Base-by-base conservation (phyloP, 2,888 invertebrate species). In the Hemistola chrysoprasaria region DNA sequence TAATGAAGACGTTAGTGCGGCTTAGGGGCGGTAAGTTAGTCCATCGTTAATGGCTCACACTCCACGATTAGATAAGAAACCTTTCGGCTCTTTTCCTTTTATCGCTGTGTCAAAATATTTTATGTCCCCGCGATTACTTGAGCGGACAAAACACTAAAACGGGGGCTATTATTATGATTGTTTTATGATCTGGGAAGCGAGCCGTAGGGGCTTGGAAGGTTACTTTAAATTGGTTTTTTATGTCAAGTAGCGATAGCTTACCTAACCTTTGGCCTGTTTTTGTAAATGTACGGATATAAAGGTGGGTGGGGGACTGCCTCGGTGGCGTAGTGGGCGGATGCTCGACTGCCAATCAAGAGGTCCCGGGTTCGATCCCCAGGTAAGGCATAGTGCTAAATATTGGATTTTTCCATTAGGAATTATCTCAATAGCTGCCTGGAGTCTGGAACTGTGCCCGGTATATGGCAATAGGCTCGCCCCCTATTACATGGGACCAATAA, bases 41-140 rank as follows among this genome's bases (percentile, higher is more conserved):
- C 58, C 22, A 32, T 81, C 83, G 83, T 86, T 86, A 86, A 78
- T 63, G 72, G 70, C 63, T 67, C 77, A 75, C 74, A 71, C 65
- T 29, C 64, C 4, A n/a, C 25, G 85, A 85, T 86, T 83, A 87
- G 85, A 86, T 86, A 81, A 79, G 36, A 20, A 29, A 28, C 62
- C 55, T 55, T 71, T 74, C 78, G 83, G 78, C 66, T 64, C 71
- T 67, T 76, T 79, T 80, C 74, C 67, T 66, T 63, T 78, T 84
- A 84, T 84, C 85, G 78, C 62, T 54, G 59, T 65, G 82, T 84
- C 86, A 83, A 82, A 86, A 85, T 84, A 85, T 81, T 85, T 86
- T 81, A 84, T 78, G 80, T 79, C 71, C 61, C 71, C 40, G 59
- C 73, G 71, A 73, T 78, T 78, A 75, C 47, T 45, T 39, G 45